Evolutionary conservation across 1,140 invertebrate species (phyloP), one percentile per base, ranked within the genome.

Genomic region (Triops longicaudatus): DNA sequence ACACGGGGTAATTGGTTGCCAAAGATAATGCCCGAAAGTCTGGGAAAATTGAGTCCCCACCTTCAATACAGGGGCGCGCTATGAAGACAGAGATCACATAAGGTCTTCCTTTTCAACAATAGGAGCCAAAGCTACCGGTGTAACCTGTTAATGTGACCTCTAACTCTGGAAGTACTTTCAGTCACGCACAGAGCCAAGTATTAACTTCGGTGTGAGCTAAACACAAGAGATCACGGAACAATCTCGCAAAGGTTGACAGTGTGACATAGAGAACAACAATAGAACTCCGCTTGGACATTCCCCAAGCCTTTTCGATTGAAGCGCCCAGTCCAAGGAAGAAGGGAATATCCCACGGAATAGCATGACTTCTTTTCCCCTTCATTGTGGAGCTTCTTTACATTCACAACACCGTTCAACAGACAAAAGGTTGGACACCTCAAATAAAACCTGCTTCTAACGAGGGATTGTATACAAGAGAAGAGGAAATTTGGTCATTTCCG

Each of bases 401-500:
- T 63, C 50, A 63, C 22, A 63, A 63, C 50, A 63, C 50, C 50
- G 50, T 63, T 63, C 14, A 22, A 22, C 50, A 22, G 22, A 63
- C 50, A 63, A 63, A 63, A 22, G 50, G 14, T 4, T 63, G 50
- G 14, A 22, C 50, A 63, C 22, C 50, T 22, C 50, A 4, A 63
- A 63, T 63, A 63, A 63, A 63, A 63, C 14, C 31, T 37, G 31
- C 31, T 37, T 7, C 31, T 6, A 63, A 63, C 17, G 43, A 11
- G 17, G 43, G 17, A 44, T 44, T 44, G 50, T 63, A 63, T 63
- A 63, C 31, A 63, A 63, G 50, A 63, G 50, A 63, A 22, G 50
- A 63, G 50, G 50, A 63, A 63, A 63, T 63, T 63, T 63, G 50
- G 50, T 63, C 50, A 63, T 63, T 63, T 63, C 50, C 50, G n/a